These are phyloP conservation scores for Semotilus atromaculatus DNA, from an alignment of 2,797 vertebrate species.

Conservation along the genomic window DNA sequence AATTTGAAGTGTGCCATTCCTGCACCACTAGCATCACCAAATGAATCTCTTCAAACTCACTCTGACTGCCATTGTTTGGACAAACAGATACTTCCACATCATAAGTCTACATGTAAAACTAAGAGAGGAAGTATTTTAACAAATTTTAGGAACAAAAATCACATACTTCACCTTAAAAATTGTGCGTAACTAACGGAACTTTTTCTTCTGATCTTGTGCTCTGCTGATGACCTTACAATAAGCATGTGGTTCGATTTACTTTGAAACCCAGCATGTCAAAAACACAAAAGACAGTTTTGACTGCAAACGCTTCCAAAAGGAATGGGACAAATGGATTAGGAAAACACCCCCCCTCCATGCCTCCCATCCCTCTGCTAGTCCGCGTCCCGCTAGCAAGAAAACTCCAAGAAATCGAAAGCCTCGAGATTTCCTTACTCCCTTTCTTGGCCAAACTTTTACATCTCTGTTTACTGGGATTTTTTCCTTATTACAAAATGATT, in stretches of 20 bases:
- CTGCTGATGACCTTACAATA: slow-evolving; percentile 33
- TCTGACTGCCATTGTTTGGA: background rate
- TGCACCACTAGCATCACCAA: background rate
- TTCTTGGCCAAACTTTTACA: slow-evolving; percentile 45
- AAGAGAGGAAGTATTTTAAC: background rate
- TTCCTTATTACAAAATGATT: slow-evolving; percentile 60
- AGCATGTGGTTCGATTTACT: slow-evolving; percentile 37
- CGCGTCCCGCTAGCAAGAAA: background rate
- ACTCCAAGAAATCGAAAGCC: slow-evolving; percentile 29
- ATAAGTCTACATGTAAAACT: background rate
- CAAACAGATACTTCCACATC: background rate
- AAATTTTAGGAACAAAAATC: background rate
- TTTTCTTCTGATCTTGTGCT: slow-evolving; percentile 23
- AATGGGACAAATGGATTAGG: slow-evolving; percentile 48
- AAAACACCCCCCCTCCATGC: slow-evolving; percentile 40
- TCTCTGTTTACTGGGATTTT: slow-evolving; percentile 55
- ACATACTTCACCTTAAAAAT: background rate
- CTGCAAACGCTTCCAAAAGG: slow-evolving; percentile 48
- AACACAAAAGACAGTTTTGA: slow-evolving; percentile 53
- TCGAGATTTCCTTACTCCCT: slow-evolving; percentile 47
- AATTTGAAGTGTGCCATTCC: background rate
- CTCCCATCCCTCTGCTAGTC: background rate
- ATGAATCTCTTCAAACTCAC: background rate
- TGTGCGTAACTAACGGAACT: background rate
- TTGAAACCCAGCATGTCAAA: slow-evolving; percentile 48